Conservation (phyloP, 2,797 vertebrate species). For the Bradypodion ventrale region DNA sequence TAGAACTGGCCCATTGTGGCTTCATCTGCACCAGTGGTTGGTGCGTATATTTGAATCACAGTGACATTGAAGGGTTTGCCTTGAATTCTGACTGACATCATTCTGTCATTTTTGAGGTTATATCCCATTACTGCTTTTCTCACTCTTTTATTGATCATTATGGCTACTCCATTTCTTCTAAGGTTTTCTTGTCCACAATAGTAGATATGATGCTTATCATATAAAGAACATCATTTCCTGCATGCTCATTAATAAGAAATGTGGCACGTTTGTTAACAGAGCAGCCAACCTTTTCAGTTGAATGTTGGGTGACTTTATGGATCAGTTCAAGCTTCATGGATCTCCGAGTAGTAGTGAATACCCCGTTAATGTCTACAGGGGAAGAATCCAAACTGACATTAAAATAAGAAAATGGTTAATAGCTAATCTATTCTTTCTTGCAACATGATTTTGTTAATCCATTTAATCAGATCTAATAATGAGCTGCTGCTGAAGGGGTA, state of each 20-base stretch:
- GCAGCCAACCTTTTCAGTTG: not conserved
- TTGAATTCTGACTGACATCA: too few species aligned
- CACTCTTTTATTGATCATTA: too few species aligned
- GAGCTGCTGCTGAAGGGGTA: not conserved
- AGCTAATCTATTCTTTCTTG: conserved; percentile 31
- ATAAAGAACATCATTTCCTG: not conserved
- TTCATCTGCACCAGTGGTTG: too few species aligned
- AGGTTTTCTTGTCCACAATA: too few species aligned
- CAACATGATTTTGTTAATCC: not conserved
- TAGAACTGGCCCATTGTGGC: too few species aligned
- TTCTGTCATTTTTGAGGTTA: too few species aligned
- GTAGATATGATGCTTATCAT: too few species aligned
- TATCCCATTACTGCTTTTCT: too few species aligned
- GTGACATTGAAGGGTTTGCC: too few species aligned
- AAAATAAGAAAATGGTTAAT: conserved; percentile 33
- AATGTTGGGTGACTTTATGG: not conserved
- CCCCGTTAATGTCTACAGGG: not conserved
- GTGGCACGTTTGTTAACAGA: not conserved
- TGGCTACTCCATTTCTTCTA: too few species aligned
- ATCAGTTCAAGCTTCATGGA: not conserved
- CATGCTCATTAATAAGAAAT: not conserved
- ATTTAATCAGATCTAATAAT: conserved; percentile 1
- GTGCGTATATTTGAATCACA: too few species aligned
- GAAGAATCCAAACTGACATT: conserved; percentile 3
- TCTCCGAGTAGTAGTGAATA: not conserved